A percentile compares a stretch with the other conserved stretches of the same genome.
Conservation (phyloP, 2,797 vertebrate genomes). For the Pipistrellus nathusii region DNA sequence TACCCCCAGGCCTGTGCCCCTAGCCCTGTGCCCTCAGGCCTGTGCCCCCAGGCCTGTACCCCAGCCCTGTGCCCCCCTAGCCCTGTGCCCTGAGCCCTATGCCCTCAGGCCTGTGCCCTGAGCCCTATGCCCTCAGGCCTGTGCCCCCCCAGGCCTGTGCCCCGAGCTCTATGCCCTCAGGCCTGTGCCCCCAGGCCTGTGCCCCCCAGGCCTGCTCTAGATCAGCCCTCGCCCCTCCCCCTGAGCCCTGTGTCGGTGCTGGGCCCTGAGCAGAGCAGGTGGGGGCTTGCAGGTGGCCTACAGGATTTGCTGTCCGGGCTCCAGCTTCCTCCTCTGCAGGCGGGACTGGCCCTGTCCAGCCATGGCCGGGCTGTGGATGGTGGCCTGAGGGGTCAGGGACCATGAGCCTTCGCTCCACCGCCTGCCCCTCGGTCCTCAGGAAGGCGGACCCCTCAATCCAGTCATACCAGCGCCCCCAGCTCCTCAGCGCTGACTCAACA, state of each 20-base stretch:
- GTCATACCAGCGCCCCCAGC: background rate
- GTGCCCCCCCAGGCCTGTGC: too few relatives aligned
- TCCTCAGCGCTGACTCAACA: background rate
- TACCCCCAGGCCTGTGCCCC: background rate
- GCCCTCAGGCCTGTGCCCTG: too few relatives aligned
- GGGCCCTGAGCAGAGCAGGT: background rate
- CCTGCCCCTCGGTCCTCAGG: background rate
- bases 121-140: too few relatives aligned
- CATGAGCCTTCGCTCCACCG: background rate
- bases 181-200: too few relatives aligned
- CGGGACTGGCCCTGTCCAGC: too few relatives aligned
- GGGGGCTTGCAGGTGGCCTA: rapidly evolving
- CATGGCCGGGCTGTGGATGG: rapidly evolving
- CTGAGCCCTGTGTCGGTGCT: background rate
- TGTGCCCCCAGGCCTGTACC: too few relatives aligned
- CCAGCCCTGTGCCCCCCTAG: too few relatives aligned
- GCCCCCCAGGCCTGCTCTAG: too few relatives aligned
- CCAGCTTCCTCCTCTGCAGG: background rate
- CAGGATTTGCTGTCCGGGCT: background rate
- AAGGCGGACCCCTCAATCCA: rapidly evolving
- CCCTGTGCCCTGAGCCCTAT: too few relatives aligned
- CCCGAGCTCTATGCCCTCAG: too few relatives aligned
- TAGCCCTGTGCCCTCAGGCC: too few relatives aligned
- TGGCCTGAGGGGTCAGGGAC: background rate
- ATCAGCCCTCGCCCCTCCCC: too few relatives aligned